Conservation (phyloP, 2,113 vertebrate species). For the Grantiella picta region DNA sequence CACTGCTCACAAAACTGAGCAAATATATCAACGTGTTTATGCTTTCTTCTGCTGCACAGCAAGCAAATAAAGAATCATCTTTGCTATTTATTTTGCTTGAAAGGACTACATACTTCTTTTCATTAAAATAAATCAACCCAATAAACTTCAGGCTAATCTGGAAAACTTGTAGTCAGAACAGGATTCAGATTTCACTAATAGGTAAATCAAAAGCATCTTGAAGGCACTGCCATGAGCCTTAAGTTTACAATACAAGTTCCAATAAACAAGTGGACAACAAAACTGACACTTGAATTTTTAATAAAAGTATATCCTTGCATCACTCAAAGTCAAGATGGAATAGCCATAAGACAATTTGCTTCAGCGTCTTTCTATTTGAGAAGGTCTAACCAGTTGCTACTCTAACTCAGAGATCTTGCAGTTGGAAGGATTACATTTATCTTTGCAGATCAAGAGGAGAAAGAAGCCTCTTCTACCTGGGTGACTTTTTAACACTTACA, state of each 20-base stretch:
- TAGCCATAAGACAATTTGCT: background rate
- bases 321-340: background rate
- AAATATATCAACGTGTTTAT: background rate
- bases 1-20: background rate
- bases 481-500: background rate
- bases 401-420: background rate
- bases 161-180: rapidly evolving
- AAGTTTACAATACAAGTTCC: background rate
- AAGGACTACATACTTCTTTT: background rate
- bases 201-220: background rate
- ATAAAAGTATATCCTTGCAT: background rate
- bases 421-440: background rate
- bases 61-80: background rate
- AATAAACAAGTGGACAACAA: background rate
- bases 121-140: background rate
- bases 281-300: background rate
- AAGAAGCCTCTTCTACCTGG: background rate
- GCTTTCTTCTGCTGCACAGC: background rate
- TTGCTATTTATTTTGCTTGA: background rate
- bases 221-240: background rate
- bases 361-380: background rate
- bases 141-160: background rate
- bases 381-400: background rate
- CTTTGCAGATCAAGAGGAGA: background rate
- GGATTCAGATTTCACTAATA: background rate